Percentiles rank a stretch among this genome's conserved stretches.
Conservation (phyloP, 2,113 vertebrate genomes). For the Brachypodius melanocephalos region DNA sequence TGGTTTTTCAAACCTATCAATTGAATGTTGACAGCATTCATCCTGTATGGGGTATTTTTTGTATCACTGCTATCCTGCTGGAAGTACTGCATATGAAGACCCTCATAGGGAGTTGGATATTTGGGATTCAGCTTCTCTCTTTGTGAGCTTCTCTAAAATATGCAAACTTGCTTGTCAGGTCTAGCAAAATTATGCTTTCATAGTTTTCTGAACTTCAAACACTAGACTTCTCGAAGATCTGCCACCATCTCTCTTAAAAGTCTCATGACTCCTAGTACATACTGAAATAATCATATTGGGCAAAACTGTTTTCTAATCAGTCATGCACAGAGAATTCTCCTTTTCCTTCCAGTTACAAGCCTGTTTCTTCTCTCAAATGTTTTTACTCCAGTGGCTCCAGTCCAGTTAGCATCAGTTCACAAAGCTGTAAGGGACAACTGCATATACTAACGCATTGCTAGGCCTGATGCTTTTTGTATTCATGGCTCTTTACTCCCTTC, state of each 20-base stretch:
- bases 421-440: not conserved
- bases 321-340: not conserved
- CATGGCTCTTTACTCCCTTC: not conserved
- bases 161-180: not conserved
- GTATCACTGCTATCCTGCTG: not conserved
- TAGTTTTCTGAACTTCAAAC: not conserved
- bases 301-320: conserved; percentile 6
- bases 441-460: not conserved
- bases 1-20: not conserved
- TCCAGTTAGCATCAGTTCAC: not conserved
- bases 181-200: not conserved
- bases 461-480: not conserved
- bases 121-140: not conserved
- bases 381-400: not conserved
- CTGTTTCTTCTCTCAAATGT: conserved; percentile 8
- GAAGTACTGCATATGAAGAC: not conserved
- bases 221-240: not conserved
- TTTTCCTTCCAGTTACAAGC: not conserved
- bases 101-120: not conserved
- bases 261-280: not conserved
- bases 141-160: not conserved
- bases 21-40: not conserved
- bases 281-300: not conserved
- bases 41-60: not conserved
- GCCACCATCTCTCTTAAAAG: not conserved